A percentile compares a stretch with the other conserved stretches of the same genome.
Conservation (phyloP, 1,140 invertebrate genomes). For the Globodera rostochiensis region DNA sequence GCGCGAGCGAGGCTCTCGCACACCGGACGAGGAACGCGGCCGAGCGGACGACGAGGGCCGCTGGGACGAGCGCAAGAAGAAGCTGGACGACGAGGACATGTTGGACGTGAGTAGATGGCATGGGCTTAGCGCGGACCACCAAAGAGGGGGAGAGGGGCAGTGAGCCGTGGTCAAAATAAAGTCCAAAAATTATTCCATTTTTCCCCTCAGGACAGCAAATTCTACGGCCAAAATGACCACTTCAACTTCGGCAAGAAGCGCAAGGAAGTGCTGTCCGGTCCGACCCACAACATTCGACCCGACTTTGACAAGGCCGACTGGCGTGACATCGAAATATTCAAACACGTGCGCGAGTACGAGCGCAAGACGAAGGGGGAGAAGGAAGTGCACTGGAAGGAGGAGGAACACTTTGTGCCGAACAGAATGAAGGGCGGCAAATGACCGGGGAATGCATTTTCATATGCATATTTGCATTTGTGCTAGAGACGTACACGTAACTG, state of each 20-base stretch:
- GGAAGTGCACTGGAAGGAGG: conserved; percentile 48
- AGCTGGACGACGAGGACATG: conserved; percentile 37
- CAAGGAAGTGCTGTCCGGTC: conserved; percentile 49
- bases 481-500: too few species aligned
- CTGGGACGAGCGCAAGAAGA: conserved; percentile 53
- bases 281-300: conserved; percentile 61
- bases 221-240: conserved; percentile 59
- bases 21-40: conserved; percentile 51
- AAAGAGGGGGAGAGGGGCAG: too few species aligned
- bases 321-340: conserved; percentile 65
- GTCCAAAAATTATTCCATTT: background rate
- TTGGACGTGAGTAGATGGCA: conserved; percentile 37
- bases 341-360: conserved; percentile 52
- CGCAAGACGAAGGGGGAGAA: conserved; percentile 51
- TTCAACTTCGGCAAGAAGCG: conserved; percentile 64
- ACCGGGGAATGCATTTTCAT: background rate
- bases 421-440: conserved; percentile 25
- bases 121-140: background rate
- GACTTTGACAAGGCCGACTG: conserved; percentile 65
- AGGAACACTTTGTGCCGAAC: conserved; percentile 58
- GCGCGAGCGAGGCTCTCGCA: conserved; percentile 38
- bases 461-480: background rate
- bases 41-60: conserved; percentile 50
- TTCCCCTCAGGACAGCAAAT: conserved; percentile 40
- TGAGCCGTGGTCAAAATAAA: background rate